Base-by-base conservation (phyloP, 2,797 vertebrate species). In the Phalanger gymnotis region DNA sequence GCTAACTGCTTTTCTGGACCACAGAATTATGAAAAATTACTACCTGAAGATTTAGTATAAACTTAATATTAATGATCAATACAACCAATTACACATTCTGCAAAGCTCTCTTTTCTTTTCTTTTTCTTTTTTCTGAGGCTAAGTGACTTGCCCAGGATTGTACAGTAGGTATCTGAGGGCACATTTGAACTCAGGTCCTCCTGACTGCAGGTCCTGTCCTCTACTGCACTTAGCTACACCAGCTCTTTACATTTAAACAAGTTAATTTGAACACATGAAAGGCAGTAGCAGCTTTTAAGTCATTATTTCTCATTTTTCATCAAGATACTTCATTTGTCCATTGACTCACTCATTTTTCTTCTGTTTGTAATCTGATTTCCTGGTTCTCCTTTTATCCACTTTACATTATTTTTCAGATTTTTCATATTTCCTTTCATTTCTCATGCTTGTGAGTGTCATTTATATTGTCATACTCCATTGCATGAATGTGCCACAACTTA, bases 11-110 rank as follows among this genome's bases (percentile, higher is more conserved):
- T 92, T 94, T 92, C 12, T 56, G 52, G 22, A 6, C 27, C 53
- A 95, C 55, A 94, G 92, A 90, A 94, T 92, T 87, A 7, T 58
- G 16, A 96, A 94, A n/a, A 66, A n/a, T n/a, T n/a, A 66, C 4
- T 66, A 16, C 13, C 13, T 66, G 61, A 66, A 66, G 34, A 66
- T n/a, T n/a, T 66, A 66, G 5, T 58, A 31, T 31, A 58, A 58
- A 58, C 1, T n/a, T 66, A 66, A 66, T n/a, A 19, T n/a, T 16
- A 66, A 66, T 66, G 61, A 66, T 66, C 13, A 16, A 16, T 66
- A 16, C 61, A 66, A n/a, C 1, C 14, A 66, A n/a, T n/a, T 66
- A n/a, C n/a, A n/a, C 13, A 66, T 66, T 34, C 10, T 34, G 13
- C 30, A 61, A 61, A 66, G 31, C 14, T 66, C 30, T n/a, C 34